A percentile compares a stretch with the other conserved stretches of the same genome.
Evolutionary conservation across 2,113 vertebrate genomes (phyloP).

Genomic region (Tenrec ecaudatus): DNA sequence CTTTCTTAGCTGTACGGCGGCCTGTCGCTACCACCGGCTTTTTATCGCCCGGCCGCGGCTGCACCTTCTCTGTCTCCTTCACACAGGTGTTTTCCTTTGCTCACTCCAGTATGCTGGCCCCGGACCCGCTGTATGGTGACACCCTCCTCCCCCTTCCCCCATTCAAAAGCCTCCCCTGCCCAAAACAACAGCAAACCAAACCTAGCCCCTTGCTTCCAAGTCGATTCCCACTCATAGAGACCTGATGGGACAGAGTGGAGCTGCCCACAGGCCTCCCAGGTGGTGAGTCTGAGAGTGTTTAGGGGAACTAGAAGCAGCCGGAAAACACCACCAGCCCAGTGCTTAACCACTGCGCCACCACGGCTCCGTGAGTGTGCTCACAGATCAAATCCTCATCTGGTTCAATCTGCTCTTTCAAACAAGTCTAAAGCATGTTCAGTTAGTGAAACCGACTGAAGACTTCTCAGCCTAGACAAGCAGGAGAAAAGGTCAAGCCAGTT

Average conservation of each 20-base stretch:
- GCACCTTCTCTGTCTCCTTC: background rate
- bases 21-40: accelerated
- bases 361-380: background rate
- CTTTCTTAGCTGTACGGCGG: accelerated
- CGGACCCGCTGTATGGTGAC: background rate
- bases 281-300: no score
- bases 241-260: background rate
- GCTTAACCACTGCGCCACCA: background rate
- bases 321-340: background rate
- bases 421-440: background rate
- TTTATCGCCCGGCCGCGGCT: background rate
- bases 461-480: no score
- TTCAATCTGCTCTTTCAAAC: background rate
- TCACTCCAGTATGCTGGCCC: background rate
- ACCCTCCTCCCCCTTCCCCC: background rate
- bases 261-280: background rate
- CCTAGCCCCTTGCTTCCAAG: background rate
- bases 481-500: background rate
- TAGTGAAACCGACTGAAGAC: no score
- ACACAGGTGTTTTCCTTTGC: background rate
- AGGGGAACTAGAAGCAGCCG: background rate
- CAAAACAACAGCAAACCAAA: background rate
- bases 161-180: background rate
- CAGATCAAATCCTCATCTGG: background rate
- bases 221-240: background rate